Evolutionary conservation across 2,797 vertebrate species (phyloP).

Genomic region (Rhinophrynus dorsalis): DNA sequence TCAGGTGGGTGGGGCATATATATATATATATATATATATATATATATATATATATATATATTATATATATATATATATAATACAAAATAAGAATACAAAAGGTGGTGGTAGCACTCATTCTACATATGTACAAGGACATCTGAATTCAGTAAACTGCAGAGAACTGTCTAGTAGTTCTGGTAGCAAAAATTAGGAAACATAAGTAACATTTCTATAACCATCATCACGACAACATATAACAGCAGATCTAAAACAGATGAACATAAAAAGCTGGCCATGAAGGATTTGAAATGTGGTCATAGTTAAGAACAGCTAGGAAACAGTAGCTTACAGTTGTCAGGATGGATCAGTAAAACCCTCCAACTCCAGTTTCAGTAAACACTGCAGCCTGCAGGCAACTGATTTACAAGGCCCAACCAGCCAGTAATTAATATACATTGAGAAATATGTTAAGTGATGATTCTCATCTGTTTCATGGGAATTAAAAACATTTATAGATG

Average conservation of each 20-base stretch:
- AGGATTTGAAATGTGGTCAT: conserved; percentile 79
- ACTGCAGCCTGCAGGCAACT: conserved; percentile 56
- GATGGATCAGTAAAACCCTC: conserved; percentile 73
- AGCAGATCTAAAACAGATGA: conserved; percentile 84
- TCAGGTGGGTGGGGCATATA: too few relatives aligned
- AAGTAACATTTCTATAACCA: conserved; percentile 68
- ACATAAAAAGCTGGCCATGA: conserved; percentile 57
- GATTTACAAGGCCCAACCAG: conserved; percentile 63
- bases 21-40: too few relatives aligned
- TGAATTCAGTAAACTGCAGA: too few relatives aligned
- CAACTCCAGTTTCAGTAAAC: conserved; percentile 57
- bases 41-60: too few relatives aligned
- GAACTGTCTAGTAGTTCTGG: conserved; percentile 26
- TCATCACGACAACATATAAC: conserved; percentile 73
- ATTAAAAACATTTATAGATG: conserved; percentile 62
- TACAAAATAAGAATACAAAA: too few relatives aligned
- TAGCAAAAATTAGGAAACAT: conserved; percentile 58
- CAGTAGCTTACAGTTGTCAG: conserved; percentile 86
- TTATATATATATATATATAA: too few relatives aligned
- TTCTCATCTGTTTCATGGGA: conserved; percentile 50
- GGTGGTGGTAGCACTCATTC: too few relatives aligned
- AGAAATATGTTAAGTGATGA: conserved; percentile 55
- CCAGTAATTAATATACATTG: conserved; percentile 64
- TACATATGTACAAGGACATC: too few relatives aligned
- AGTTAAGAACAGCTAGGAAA: conserved; percentile 83